Conservation (phyloP, 2,888 invertebrate species). For the Acleris literana region DNA sequence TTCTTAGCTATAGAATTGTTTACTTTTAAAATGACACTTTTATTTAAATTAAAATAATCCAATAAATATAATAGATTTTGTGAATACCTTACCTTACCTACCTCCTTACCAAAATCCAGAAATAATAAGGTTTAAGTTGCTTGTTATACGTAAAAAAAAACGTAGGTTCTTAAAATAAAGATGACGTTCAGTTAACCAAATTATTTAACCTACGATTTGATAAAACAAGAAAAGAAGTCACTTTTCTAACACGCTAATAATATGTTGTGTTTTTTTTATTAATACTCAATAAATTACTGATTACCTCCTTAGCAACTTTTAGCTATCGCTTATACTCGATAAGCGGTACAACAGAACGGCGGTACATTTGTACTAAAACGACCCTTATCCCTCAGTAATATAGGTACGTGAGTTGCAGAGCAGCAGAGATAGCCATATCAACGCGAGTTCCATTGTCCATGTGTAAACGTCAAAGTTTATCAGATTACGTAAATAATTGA, state of each 20-base stretch:
- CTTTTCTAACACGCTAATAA: neutral
- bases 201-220: no score
- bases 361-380: conserved; percentile 6
- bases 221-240: no score
- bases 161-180: no score
- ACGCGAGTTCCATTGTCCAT: conserved; percentile 1
- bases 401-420: neutral
- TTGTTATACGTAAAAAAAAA: no score
- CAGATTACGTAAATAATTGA: conserved; percentile 17
- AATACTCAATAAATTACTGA: conserved; percentile 7
- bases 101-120: no score
- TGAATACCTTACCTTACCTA: no score
- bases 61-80: no score
- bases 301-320: conserved; percentile 15
- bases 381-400: conserved; percentile 11
- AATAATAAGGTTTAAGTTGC: no score
- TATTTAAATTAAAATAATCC: no score
- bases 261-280: neutral
- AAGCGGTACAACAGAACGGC: conserved; percentile 18
- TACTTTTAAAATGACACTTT: no score
- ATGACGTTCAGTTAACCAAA: no score
- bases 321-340: conserved; percentile 11
- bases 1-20: no score
- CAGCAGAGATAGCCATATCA: conserved; percentile 14
- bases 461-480: conserved; percentile 12